phyloP scores from a whole-genome alignment of 2,797 vertebrate genomes.

The Eulemur albifrons region DNA sequence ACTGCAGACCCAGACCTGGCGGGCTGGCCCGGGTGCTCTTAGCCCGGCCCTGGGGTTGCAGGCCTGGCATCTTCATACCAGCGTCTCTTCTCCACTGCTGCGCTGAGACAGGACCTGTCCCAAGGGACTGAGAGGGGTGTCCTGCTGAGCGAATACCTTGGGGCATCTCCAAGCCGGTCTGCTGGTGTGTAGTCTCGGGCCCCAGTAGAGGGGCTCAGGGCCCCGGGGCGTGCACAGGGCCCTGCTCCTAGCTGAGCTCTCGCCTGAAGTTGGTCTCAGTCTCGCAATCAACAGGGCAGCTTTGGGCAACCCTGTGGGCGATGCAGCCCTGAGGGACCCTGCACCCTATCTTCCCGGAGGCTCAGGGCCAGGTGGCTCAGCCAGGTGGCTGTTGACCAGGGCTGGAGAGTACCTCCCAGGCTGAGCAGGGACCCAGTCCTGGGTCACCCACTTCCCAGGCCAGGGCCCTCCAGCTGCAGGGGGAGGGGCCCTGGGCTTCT shows the following conservation, averaged over 20 bases:
- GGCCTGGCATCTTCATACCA: not conserved
- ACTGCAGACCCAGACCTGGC: not conserved
- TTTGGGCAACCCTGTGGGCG: not conserved
- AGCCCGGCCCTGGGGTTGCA: not conserved
- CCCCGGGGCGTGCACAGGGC: too few species aligned
- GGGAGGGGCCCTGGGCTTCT: not conserved
- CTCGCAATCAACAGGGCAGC: not conserved
- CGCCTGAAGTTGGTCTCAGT: too few species aligned
- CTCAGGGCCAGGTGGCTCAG: not conserved
- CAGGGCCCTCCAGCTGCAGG: not conserved
- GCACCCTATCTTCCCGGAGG: not conserved
- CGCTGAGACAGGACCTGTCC: too few species aligned
- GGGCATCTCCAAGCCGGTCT: not conserved
- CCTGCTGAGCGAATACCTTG: not conserved
- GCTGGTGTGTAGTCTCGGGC: not conserved
- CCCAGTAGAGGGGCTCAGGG: too few species aligned
- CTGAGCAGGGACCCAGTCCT: not conserved
- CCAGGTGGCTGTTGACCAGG: too few species aligned
- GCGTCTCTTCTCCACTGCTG: too few species aligned
- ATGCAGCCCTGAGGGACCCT: not conserved
- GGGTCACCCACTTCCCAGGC: not conserved
- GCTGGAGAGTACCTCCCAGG: not conserved
- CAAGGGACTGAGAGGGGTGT: not conserved
- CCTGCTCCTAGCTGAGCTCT: not conserved
- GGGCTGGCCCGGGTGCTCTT: not conserved